Evolutionary conservation across 2,888 invertebrate species (phyloP), one percentile per base, ranked within the genome.

Genomic region (Ennomos fuscantarius): DNA sequence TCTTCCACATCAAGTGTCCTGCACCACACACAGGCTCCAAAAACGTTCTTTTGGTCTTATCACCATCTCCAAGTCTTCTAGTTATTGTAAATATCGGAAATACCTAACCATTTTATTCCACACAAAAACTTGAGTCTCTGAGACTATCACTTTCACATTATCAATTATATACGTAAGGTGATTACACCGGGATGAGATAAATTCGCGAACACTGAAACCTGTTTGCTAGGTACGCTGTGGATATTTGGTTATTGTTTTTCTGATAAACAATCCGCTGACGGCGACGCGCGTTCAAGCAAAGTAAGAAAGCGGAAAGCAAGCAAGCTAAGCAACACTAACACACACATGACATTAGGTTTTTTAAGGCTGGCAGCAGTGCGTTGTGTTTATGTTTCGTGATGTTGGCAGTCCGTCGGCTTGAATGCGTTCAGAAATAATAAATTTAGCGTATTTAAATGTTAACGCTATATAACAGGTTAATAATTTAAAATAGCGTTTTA

Each of bases 91-190:
- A 82, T 83, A 86, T 79, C 81, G 78, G 78, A 86, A 24, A 24
- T 24, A 24, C 84, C 81, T 82, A 85, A 79, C 82, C 89, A 87
- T 84, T 72, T 85, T 80, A 74, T 68, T 60, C 79, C 81, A 80
- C 80, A 82, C 80, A 81, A 84, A 81, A 85, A 85, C 80, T 70
- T 37, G 77, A 79, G 82, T 81, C 83, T 82, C 73, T 76, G 74
- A 69, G 79, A 84, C 81, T 84, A 90, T 86, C 90, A 90, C 90
- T 89, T 87, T 88, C 88, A 87, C 89, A 86, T 79, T 78, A 86
- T 84, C 74, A 81, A 74, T 75, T 15, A 15, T 3, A 15, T 15
- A 70, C 74, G 73, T 72, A 72, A 39, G 40, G 40, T 36, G 41
- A 57, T 13, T 55, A 57, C 66, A 72, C 70, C 63, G 63, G 54